Percentiles rank a stretch among this genome's conserved stretches.
phyloP scores from a whole-genome alignment of 2,888 invertebrate species.

The Chloromyia formosa region DNA sequence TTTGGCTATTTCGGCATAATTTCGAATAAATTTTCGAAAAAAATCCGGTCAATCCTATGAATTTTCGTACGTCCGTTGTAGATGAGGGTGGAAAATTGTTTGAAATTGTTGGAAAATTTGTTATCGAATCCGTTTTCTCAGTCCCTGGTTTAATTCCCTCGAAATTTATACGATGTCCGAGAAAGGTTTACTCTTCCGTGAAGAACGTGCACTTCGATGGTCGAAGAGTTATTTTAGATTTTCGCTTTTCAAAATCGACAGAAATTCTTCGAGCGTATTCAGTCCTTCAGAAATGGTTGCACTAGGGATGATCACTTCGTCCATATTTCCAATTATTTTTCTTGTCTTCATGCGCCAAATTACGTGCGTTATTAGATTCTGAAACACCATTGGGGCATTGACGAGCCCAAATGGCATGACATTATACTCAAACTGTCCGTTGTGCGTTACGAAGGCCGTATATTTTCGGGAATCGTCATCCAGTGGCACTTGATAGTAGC shows the following conservation, averaged over 20 bases:
- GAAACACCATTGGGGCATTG: constrained; percentile 55
- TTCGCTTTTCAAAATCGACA: constrained; percentile 46
- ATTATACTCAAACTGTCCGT: too few species aligned
- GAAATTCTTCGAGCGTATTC: constrained; percentile 49
- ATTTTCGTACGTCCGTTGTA: constrained; percentile 53
- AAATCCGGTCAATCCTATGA: constrained; percentile 55
- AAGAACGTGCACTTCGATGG: constrained; percentile 53
- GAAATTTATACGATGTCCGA: constrained; percentile 53
- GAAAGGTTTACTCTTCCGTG: constrained; percentile 51
- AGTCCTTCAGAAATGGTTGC: constrained; percentile 41
- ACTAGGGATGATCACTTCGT: constrained; percentile 22
- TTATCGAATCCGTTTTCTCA: constrained; percentile 53
- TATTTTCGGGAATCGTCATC: constrained; percentile 40
- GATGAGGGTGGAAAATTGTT: too few species aligned
- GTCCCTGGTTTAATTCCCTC: constrained; percentile 53
- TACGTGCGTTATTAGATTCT: constrained; percentile 56
- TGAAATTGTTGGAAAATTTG: constrained; percentile 50
- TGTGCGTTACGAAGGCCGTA: too few species aligned
- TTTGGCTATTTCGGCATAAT: constrained; percentile 51
- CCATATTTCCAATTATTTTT: constrained; percentile 52
- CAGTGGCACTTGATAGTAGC: constrained; percentile 50
- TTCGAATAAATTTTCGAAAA: constrained; percentile 54
- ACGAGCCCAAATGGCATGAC: constrained; percentile 8
- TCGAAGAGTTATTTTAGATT: constrained; percentile 50
- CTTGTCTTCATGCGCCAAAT: constrained; percentile 46